Evolutionary conservation across 2,888 invertebrate species (phyloP), one percentile per base, ranked within the genome.

Genomic region (Hydriomena furcata): DNA sequence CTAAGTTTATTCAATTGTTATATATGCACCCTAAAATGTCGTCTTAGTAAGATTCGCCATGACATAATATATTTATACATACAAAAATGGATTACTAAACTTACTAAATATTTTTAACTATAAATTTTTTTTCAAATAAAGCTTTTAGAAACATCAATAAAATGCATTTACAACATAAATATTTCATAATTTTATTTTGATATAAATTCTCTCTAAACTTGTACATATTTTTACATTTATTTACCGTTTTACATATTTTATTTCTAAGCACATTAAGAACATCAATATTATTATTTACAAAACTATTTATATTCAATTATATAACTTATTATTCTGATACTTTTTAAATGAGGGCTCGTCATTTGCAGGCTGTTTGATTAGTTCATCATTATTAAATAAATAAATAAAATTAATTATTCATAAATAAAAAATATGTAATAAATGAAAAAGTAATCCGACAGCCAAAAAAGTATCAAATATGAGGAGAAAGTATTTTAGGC

Each of bases 291-390:
- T 47, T 35, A 48, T 49, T 44, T 48, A 48, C 35, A 52, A 30
- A 40, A 52, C 38, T 34, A 7, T 35, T 47, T 25, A 27, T 24
- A 20, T 13, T 30, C 17, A 28, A 30, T 21, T 23, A 35, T 34
- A 27, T 3, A 17, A 17, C 2, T 17, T 43, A 23, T 23, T 13
- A 17, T 27, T 28, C 20, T 58, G 69, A 76, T 81, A 84, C 83
- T 82, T 83, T 82, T 79, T 60, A 74, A 87, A 87, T 84, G 87
- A 79, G 88, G 89, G 89, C 89, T 88, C 89, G 55, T 81, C 87
- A 85, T 84, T 82, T 72, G 46, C 45, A 65, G 81, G 75, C 81
- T 58, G 59, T 68, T 73, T 47, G 59, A 65, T 65, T 58, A 86
- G 77, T 77, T 68, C 56, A 83, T 83, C 76, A 61, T 58, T 63